A percentile compares a stretch with the other conserved stretches of the same genome.
Evolutionary conservation across 2,113 vertebrate genomes (phyloP).

Genomic region (Sarotherodon lohbergeri): DNA sequence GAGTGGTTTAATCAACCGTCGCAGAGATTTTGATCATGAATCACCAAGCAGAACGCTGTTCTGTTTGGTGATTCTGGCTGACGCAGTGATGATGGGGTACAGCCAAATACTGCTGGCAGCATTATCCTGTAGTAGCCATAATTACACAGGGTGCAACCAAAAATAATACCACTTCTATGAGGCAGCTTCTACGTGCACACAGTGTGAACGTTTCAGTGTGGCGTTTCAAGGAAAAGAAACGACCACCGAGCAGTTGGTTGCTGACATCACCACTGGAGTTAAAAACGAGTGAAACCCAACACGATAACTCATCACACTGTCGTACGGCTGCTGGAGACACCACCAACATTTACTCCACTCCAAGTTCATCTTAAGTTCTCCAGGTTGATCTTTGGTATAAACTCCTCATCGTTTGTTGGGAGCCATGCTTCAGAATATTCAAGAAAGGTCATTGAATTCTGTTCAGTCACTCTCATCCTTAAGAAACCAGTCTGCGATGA

Average conservation of each 20-base stretch:
- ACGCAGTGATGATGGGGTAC: neutral
- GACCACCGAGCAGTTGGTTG: constrained; percentile 2
- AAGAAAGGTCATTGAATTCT: neutral
- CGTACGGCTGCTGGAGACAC: neutral
- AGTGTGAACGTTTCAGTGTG: neutral
- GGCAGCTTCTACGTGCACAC: neutral
- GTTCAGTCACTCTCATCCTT: neutral
- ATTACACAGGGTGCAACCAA: neutral
- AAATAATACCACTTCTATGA: neutral
- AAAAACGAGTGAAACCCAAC: neutral
- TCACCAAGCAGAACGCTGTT: neutral
- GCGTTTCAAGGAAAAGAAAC: neutral
- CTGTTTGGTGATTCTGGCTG: neutral
- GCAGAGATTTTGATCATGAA: neutral
- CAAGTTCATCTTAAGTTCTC: neutral
- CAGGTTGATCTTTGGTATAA: neutral
- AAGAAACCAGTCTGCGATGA: neutral
- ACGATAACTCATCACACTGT: neutral
- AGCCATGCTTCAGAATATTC: neutral
- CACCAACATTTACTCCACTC: neutral
- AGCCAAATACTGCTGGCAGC: constrained; percentile 15
- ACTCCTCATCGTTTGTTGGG: neutral
- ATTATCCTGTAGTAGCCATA: neutral
- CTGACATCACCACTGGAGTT: constrained; percentile 5
- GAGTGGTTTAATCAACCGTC: neutral